Base-by-base conservation (phyloP, 2,113 vertebrate species). In the Oryctolagus cuniculus region DNA sequence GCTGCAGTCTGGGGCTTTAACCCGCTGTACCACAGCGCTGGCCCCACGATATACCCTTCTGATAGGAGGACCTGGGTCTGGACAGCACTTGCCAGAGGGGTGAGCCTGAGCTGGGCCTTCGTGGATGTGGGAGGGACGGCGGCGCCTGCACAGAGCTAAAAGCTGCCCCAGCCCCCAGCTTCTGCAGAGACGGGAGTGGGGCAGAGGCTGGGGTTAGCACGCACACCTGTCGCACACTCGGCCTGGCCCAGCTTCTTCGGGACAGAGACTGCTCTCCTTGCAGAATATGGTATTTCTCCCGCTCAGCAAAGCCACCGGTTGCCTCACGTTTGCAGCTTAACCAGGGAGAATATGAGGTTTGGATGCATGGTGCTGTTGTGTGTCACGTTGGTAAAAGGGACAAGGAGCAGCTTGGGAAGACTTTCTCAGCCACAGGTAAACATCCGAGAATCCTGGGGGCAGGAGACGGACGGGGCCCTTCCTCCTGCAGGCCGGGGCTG, bases 201-300 rank as follows among this genome's bases (percentile, higher is more conserved):
- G 27, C n/a, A 0, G 13, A 53, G 38, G 55, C 6, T 58, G 55
- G 55, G 15, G 55, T 58, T 58, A 58, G 55, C 17, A 15, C 17
- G 25, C 24, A 11, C 7, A 21, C 22, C 0, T 12, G 13, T 6
- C 1, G 0, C 12, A 21, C 0, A 0, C n/a, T 38, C 58, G 27
- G 31, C 24, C 6, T 58, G 5, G 1, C 24, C 74, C 9, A 6
- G 24, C 81, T n/a, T 44, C 69, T 49, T 31, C 1, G 9, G 34
- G 36, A 13, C 25, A 0, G 10, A 22, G n/a, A 29, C 10, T 4
- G 2, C 3, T 29, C 22, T 27, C 81, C 22, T 5, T 10, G 1
- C 2, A 6, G 3, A 79, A 61, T 29, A 7, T 21, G 53, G 25
- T 38, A 61, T 86, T 64, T 85, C 55, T 72, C 31, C 36, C 69